Conservation (phyloP, 1,140 invertebrate genomes). For the Trichoplusia ni region DNA sequence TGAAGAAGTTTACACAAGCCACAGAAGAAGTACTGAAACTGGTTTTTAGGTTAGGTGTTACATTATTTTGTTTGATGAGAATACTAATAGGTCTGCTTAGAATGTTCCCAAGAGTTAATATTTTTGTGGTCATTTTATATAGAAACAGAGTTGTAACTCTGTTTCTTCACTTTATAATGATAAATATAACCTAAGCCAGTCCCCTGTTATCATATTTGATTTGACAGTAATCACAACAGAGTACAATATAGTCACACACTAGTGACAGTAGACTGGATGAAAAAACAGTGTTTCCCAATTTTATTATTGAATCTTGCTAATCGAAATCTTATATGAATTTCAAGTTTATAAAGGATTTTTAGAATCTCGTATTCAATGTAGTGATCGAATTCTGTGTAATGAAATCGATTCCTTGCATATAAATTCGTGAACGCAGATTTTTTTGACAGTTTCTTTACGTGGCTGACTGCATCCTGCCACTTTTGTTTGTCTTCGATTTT, state of each 20-base stretch:
- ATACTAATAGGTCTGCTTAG: constrained; percentile 47
- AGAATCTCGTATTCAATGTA: too few species aligned
- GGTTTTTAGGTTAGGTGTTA: constrained; percentile 64
- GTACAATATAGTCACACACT: too few species aligned
- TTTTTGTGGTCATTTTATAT: constrained; percentile 59
- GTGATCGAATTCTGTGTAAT: too few species aligned
- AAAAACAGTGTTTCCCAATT: too few species aligned
- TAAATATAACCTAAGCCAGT: not conserved
- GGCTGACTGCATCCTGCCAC: constrained; percentile 44
- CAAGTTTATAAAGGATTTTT: too few species aligned
- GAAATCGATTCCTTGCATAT: too few species aligned
- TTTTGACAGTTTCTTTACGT: constrained; percentile 61
- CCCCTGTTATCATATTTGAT: not conserved
- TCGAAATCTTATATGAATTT: too few species aligned
- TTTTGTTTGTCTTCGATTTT: constrained; percentile 38
- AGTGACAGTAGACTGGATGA: too few species aligned
- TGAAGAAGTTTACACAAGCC: constrained; percentile 66
- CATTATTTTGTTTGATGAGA: constrained; percentile 53
- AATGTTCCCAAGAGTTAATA: constrained; percentile 53
- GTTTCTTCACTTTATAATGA: constrained; percentile 11
- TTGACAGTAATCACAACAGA: too few species aligned
- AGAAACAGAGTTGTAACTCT: constrained; percentile 32
- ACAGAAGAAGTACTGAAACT: constrained; percentile 60
- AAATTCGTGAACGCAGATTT: not conserved
- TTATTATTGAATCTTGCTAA: too few species aligned